Evolutionary conservation across 2,888 invertebrate species (phyloP), one percentile per base, ranked within the genome.

Genomic region (Melinaea menophilus): DNA sequence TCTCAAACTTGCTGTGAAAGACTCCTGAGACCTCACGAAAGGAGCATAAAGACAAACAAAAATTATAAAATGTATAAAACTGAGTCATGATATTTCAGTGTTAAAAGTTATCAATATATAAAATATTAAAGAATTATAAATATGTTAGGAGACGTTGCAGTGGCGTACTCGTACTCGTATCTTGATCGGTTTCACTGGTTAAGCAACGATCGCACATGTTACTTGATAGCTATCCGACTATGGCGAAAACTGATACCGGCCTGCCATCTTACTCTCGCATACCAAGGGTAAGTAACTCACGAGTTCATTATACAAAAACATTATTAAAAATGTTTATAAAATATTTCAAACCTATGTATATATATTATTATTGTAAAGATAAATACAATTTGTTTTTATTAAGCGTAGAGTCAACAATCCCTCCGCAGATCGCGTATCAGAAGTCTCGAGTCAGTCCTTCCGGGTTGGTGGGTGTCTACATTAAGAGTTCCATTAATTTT

Each of bases 401-500:
- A 48, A 48, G 7, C 48, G 22, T 22, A 22, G 22, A 22, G 22
- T 22, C 22, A 48, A 48, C 48, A 13, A 48, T 48, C 13, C 55
- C 61, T 51, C 47, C 61, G 62, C 69, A 74, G 71, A 74, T 73
- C 71, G 72, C 67, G 68, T 73, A 73, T 73, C 72, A 61, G 64
- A 58, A 59, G 22, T 22, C 22, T 22, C 22, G 22, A 22, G 60
- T 55, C 61, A 68, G 64, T 59, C 71, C 75, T 83, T 81, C 79
- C 79, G 79, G 75, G 78, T 78, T 67, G 61, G 75, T 77, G 72
- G 77, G 77, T 74, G 76, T 75, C 55, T 68, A 68, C 80, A 81
- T 80, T 82, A 79, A 81, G 76, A 79, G 78, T 77, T 79, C 79
- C 79, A 84, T 86, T 84, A 82, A 83, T 84, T 81, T 79, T 75